phyloP scores from a whole-genome alignment of 2,888 invertebrate genomes.

The Drosophila kuntzei region DNA sequence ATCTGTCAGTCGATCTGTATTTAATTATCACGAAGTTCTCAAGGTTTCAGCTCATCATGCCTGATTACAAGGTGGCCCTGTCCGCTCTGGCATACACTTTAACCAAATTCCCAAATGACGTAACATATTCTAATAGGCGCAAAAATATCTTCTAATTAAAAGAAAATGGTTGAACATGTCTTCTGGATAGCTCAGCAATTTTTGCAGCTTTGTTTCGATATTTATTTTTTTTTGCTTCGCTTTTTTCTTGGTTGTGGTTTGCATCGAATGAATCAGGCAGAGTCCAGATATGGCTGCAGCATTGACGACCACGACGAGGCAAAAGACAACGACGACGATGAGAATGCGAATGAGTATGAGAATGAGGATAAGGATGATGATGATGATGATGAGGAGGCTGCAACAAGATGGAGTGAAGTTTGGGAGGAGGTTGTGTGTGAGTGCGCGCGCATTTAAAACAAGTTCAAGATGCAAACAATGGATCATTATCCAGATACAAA shows the following conservation, averaged over 20 bases:
- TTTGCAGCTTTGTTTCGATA: constrained; percentile 24
- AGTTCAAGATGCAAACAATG: constrained; percentile 85
- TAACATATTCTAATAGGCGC: constrained; percentile 65
- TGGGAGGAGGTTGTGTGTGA: constrained; percentile 53
- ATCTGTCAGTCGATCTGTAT: neutral
- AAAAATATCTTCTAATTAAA: constrained; percentile 69
- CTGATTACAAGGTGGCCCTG: constrained; percentile 42
- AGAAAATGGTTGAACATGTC: constrained; percentile 56
- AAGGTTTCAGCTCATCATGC: neutral
- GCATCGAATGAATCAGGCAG: constrained; percentile 57
- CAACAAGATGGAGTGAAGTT: constrained; percentile 55
- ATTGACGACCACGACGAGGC: constrained; percentile 55
- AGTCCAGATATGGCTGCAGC: constrained; percentile 63
- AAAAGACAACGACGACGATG: constrained; percentile 56
- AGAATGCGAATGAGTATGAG: constrained; percentile 32
- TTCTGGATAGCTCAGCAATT: constrained; percentile 52
- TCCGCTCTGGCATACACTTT: constrained; percentile 35
- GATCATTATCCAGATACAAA: constrained; percentile 83
- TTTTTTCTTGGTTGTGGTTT: constrained; percentile 23
- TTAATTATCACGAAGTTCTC: too few relatives aligned
- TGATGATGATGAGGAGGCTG: constrained; percentile 55
- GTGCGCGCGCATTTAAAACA: constrained; percentile 83
- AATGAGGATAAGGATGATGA: constrained; percentile 60
- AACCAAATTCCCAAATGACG: constrained; percentile 43
- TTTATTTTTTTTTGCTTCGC: neutral